Base-by-base conservation (phyloP, 2,797 vertebrate genomes). In the Mormyrops attenuatus region DNA sequence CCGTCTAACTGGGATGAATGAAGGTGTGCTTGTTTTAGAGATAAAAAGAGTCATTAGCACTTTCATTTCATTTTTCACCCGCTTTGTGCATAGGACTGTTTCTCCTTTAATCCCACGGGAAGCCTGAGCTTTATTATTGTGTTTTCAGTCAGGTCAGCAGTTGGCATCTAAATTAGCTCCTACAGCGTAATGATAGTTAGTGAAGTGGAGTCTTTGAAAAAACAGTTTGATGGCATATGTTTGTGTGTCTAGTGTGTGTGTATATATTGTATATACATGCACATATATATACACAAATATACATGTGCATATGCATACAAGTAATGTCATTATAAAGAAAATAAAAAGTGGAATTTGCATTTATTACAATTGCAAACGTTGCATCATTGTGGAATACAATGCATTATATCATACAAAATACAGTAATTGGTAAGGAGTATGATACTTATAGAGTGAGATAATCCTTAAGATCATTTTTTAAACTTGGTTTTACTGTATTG, bases 31-130 rank as follows among this genome's bases (percentile, higher is more conserved):
- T 52, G 89, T 50, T 90, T 92, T 91, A 90, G 84, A 89, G 90
- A 91, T 47, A 85, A 90, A 93, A 89, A 89, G 90, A 92, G 87
- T 92, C 93, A 92, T 95, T 92, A 94, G 93, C 92, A 89, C 91
- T 90, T 91, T 86, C 89, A 85, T 52, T 80, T 90, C 73, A 90
- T 92, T 91, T 92, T 88, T 91, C 85, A 90, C 73, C 85, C 41
- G 63, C 52, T 53, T 50, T 52, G 66, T 90, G 88, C 82, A 87
- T 88, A 85, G 82, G 6, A 1, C 41, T 90, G 87, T 73, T 90
- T 90, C 86, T 84, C 89, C 44, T 88, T 90, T 90, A 69, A 91
- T 90, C 55, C 89, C 87, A 82, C 52, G 44, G 9, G 55, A 86
- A 90, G 60, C 49, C 55, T 57, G 15, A 57, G 82, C 87, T 38